Evolutionary conservation across 2,113 vertebrate genomes (phyloP), one percentile per base, ranked within the genome.

Genomic region (Mastomys coucha): DNA sequence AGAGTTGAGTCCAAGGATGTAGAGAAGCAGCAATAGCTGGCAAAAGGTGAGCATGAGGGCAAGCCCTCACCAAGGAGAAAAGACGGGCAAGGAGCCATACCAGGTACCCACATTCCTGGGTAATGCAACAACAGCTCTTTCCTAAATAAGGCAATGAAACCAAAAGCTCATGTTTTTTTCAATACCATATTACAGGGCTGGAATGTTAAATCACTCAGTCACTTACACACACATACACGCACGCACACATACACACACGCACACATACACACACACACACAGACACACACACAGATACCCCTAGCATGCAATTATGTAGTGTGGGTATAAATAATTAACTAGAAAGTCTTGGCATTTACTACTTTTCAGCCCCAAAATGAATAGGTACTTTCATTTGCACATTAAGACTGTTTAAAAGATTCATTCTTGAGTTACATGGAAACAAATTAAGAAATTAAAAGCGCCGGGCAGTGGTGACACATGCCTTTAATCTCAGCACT

Each of bases 341-440:
- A 89, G 91, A 69, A 96, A 95, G 90, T 92, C 56, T 91, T 86
- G 65, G 17, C 56, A 81, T 85, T 84, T 96, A 72, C n/a, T 69
- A 14, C 22, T 78, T 73, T 78, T 75, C 36, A 58, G 26, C 67
- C 26, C 36, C 11, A 88, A 70, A 36, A 70, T 70, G 22, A 63
- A 75, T 36, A 69, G 65, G 67, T 89, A 58, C 22, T 94, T 96
- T 94, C 69, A 89, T 87, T 92, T 88, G 63, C 39, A 93, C 84
- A 63, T 67, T 20, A 82, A 86, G 31, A 82, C 13, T 36, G 13
- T 33, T 92, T 91, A 4, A 65, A 93, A 97, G 95, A 85, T 26
- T 77, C 26, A 81, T 53, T 91, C 76, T 92, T 53, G 94, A 63
- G 12, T 95, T 85, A 56, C 42, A 88, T 56, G 39, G 76, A 93